Percentiles rank a stretch among this genome's conserved stretches.
phyloP scores from a whole-genome alignment of 2,797 vertebrate species.

The Coendou prehensilis region DNA sequence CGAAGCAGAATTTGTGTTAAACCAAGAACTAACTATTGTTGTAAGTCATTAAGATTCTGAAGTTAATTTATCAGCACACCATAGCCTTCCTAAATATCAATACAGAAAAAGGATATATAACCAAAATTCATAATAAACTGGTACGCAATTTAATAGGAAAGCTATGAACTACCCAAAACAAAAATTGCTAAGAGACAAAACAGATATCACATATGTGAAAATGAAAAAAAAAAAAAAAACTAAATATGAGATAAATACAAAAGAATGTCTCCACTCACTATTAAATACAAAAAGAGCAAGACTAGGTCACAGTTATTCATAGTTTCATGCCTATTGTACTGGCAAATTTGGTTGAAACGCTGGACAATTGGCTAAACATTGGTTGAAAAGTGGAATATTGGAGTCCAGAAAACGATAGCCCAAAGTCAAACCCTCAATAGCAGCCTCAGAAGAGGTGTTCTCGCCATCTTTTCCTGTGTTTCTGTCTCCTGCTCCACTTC shows the following conservation, averaged over 20 bases:
- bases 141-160: neutral
- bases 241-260: neutral
- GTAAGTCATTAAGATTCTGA: neutral
- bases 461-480: neutral
- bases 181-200: neutral
- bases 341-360: neutral
- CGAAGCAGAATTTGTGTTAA: neutral
- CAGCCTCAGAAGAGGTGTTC: neutral
- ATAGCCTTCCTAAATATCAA: neutral
- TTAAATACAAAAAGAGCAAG: slow-evolving; percentile 8
- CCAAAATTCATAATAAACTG: neutral
- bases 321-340: neutral
- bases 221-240: neutral
- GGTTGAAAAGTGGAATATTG: neutral
- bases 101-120: neutral
- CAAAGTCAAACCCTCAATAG: neutral
- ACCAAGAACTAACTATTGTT: neutral
- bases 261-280: neutral
- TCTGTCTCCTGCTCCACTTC: no score
- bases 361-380: neutral
- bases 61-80: neutral
- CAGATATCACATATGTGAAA: neutral
- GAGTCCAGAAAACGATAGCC: neutral
- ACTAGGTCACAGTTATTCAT: neutral
- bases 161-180: neutral